A percentile compares a stretch with the other conserved stretches of the same genome.
These are phyloP conservation scores for Lasioglossum baleicum DNA, from an alignment of 1,140 invertebrate species.

Conservation along the genomic window DNA sequence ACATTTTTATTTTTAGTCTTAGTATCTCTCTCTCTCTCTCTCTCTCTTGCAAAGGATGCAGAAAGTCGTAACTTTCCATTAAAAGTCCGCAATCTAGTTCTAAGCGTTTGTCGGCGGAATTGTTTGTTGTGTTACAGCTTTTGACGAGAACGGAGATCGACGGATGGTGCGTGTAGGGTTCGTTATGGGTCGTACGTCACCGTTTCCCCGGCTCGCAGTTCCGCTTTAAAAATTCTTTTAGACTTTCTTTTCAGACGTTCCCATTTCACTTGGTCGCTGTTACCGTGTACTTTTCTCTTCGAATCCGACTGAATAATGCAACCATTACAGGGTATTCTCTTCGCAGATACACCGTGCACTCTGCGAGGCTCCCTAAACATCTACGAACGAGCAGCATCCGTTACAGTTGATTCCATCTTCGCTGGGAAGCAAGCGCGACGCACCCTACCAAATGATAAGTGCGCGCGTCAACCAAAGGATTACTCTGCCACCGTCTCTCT, in stretches of 20 bases:
- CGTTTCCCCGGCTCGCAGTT: background rate
- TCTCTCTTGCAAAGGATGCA: too few species aligned
- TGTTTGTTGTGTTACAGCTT: too few species aligned
- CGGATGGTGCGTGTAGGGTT: too few species aligned
- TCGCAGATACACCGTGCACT: conserved; percentile 20
- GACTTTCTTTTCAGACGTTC: conserved; percentile 25
- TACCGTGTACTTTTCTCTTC: conserved; percentile 33
- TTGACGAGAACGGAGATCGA: background rate
- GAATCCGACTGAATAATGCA: conserved; percentile 47
- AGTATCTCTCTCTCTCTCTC: too few species aligned
- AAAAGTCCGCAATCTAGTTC: too few species aligned
- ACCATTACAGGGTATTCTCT: conserved; percentile 39
- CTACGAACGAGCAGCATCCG: conserved; percentile 38
- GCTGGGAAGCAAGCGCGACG: background rate
- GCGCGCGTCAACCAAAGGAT: conserved; percentile 30
- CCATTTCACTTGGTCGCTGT: conserved; percentile 43
- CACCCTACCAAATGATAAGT: conserved; percentile 18
- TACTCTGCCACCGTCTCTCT: background rate
- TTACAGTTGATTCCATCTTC: conserved; percentile 44
- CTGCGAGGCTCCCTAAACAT: conserved; percentile 33
- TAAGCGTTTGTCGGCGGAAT: too few species aligned
- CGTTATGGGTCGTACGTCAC: background rate
- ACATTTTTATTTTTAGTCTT: too few species aligned
- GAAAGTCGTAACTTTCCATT: too few species aligned
- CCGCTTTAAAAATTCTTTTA: conserved; percentile 45